Percentiles rank a stretch among this genome's conserved stretches.
Evolutionary conservation across 2,797 vertebrate species (phyloP).

Genomic region (Aphelocoma californica): DNA sequence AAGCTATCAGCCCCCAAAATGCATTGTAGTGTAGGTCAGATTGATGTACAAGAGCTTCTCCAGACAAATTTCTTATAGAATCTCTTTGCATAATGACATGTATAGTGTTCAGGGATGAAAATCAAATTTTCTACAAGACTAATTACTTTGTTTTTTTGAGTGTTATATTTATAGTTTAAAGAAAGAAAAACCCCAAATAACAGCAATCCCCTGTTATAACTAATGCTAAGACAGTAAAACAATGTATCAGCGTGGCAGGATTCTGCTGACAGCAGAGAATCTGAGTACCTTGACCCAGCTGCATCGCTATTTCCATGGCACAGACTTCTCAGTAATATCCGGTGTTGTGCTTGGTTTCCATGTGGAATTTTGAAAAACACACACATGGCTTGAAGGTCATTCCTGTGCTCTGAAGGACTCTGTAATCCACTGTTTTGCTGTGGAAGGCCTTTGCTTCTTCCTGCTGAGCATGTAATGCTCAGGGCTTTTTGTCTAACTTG

Average conservation of each 20-base stretch:
- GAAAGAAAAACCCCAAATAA: not conserved
- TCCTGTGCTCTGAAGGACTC: not conserved
- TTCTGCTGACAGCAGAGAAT: not conserved
- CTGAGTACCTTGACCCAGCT: not conserved
- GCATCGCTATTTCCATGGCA: fast-evolving
- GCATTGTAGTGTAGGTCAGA: not conserved
- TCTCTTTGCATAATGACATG: not conserved
- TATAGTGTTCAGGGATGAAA: not conserved
- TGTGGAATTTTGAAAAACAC: not conserved
- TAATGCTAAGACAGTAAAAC: not conserved
- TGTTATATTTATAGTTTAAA: not conserved
- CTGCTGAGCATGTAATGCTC: not conserved
- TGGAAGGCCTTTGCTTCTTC: not conserved
- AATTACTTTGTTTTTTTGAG: not conserved
- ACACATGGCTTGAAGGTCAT: not conserved
- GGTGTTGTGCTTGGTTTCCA: not conserved
- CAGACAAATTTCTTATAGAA: not conserved
- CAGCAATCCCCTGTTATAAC: not conserved
- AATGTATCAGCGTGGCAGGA: not conserved
- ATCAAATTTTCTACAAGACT: not conserved
- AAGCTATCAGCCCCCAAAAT: not conserved
- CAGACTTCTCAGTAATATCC: not conserved
- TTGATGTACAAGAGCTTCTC: not conserved
- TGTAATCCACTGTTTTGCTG: not conserved
- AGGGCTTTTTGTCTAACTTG: not conserved